Evolutionary conservation across 1,140 invertebrate genomes (phyloP).

Genomic region (Dolichoris vasculosae): DNA sequence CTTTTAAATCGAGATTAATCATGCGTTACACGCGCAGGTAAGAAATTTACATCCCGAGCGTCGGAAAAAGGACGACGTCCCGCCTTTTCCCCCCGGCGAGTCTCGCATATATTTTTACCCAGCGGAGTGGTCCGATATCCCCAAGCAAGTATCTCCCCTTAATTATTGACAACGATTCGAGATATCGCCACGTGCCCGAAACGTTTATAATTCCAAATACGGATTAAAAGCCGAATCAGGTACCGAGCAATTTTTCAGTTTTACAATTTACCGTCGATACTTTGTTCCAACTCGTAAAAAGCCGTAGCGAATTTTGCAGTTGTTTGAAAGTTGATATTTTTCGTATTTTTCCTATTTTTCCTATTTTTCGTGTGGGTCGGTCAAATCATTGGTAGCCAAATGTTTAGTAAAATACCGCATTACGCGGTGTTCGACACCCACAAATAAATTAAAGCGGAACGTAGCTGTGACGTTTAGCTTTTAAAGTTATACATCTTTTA

Average conservation of each 20-base stretch:
- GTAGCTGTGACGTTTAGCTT: background rate
- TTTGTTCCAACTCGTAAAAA: background rate
- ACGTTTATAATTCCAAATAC: conserved; percentile 57
- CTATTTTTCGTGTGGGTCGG: background rate
- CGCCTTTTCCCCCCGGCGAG: background rate
- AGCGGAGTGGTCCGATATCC: background rate
- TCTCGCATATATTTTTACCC: conserved; percentile 30
- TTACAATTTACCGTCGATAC: no score
- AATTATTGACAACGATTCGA: conserved; percentile 46
- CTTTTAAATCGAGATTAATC: conserved; percentile 49
- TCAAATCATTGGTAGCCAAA: background rate
- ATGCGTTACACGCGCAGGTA: conserved; percentile 40
- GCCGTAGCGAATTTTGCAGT: background rate
- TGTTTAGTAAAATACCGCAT: background rate
- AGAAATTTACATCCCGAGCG: conserved; percentile 46
- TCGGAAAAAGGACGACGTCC: background rate
- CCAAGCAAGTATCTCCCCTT: conserved; percentile 37
- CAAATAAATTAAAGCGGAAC: conserved; percentile 21
- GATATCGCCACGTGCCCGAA: conserved; percentile 41
- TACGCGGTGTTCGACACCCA: background rate
- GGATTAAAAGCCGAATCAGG: conserved; percentile 56
- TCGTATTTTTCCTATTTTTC: background rate
- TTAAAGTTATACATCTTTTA: background rate
- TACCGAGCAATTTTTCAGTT: background rate
- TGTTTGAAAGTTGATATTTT: background rate